Evolutionary conservation across 1,140 invertebrate genomes (phyloP), one percentile per base, ranked within the genome.

Genomic region (Brachionus calyciflorus): DNA sequence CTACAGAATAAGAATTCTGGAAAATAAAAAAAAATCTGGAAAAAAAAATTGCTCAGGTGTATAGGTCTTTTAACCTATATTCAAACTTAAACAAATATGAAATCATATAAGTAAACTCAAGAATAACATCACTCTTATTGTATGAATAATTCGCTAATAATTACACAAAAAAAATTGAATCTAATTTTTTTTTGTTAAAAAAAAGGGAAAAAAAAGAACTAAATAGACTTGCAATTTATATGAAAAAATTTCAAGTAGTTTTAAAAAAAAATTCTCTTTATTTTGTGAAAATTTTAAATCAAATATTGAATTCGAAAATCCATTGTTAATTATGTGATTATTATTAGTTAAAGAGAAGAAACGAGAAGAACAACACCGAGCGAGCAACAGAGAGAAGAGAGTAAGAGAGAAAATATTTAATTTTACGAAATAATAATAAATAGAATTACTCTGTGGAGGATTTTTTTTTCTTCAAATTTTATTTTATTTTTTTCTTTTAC

Each of bases 241-340:
- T 5, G 30, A 33, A 28, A 37, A 37, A n/a, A 60, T 19, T 60
- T 60, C 30, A 60, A 60, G 55, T 60, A 41, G 55, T 60, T 60
- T 60, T 37, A n/a, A n/a, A n/a, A n/a, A n/a, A n/a, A n/a, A n/a
- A n/a, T n/a, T n/a, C n/a, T 60, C 17, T 60, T 17, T 37, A 55
- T 55, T 55, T 55, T 55, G 53, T 55, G 28, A 28, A 55, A 28
- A 55, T 60, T 37, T 60, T 60, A 37, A 60, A 28, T 37, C 17
- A 60, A 37, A 60, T 60, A 60, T 60, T 60, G 55, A 55, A 55
- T 28, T 21, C 33, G 28, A 19, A 6, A 60, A 60, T 37, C 37
- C 37, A 28, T 60, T 60, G 55, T 41, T 60, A 60, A 60, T 60
- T 60, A 60, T 60, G 55, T 60, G 10, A 33, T 60, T 60, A 33